These are phyloP conservation scores for Ceratothoa steindachneri DNA, from an alignment of 2,888 invertebrate genomes.

Conservation along the genomic window DNA sequence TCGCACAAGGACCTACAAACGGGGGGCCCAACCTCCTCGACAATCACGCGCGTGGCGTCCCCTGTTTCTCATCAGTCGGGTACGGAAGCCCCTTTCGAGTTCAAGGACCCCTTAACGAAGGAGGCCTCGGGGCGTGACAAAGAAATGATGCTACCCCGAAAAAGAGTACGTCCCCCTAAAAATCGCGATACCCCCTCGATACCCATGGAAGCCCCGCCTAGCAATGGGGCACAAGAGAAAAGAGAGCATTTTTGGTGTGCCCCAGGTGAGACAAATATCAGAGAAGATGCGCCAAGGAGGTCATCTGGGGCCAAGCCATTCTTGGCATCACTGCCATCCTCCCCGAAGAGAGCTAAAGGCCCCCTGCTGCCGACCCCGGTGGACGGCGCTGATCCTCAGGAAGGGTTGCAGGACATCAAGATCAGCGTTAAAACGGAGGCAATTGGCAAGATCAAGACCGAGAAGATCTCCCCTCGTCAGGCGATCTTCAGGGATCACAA, in stretches of 20 bases:
- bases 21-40: no score
- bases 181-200: slow-evolving; percentile 19
- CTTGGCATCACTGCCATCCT: not conserved
- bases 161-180: slow-evolving; percentile 41
- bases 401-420: slow-evolving; percentile 20
- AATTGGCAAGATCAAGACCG: slow-evolving; percentile 24
- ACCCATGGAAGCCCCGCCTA: not conserved
- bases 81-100: no score
- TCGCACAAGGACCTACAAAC: no score
- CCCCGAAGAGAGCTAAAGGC: not conserved
- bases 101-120: no score
- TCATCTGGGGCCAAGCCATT: slow-evolving; percentile 4
- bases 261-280: not conserved
- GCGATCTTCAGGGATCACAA: not conserved
- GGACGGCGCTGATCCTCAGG: not conserved
- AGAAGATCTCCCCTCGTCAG: slow-evolving; percentile 36
- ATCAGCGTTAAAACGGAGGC: slow-evolving; percentile 17
- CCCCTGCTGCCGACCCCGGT: not conserved
- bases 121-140: not conserved
- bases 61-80: no score
- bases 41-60: no score
- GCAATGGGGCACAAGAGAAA: not conserved
- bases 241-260: not conserved
- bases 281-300: not conserved
- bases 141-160: not conserved